phyloP scores from a whole-genome alignment of 1,140 invertebrate species.

The Brachionus rotundiformis region DNA sequence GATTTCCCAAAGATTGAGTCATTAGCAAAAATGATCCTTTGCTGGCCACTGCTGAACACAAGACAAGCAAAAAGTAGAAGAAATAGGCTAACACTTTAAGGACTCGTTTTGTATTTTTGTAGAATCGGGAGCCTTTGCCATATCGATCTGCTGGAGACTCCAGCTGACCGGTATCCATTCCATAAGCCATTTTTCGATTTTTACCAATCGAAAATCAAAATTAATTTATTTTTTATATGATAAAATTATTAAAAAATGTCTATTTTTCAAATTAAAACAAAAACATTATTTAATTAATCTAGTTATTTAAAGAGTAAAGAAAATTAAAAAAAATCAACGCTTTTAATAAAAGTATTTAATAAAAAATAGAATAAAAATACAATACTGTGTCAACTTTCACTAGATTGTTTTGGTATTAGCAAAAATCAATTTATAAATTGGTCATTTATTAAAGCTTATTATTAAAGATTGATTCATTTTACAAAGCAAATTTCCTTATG shows the following conservation, averaged over 20 bases:
- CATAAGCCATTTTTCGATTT: conserved; percentile 48
- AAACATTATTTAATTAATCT: conserved; percentile 3
- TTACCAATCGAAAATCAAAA: not conserved
- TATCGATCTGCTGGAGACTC: conserved; percentile 54
- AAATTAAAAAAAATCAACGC: not conserved
- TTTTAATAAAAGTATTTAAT: not conserved
- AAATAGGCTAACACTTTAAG: conserved; percentile 57
- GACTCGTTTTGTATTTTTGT: conserved; percentile 53
- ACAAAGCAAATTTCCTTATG: not conserved
- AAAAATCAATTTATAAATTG: not conserved
- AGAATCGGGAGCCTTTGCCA: conserved; percentile 51
- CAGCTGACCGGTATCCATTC: conserved; percentile 53
- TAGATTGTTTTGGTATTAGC: not conserved
- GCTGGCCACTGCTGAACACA: conserved; percentile 56
- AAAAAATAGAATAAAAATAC: not conserved
- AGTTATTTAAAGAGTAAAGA: not conserved
- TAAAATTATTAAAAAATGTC: not conserved
- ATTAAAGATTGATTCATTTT: not conserved
- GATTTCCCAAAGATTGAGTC: conserved; percentile 57
- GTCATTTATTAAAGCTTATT: not conserved
- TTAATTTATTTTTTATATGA: not conserved
- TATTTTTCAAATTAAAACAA: conserved; percentile 6
- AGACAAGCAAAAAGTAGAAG: conserved; percentile 56
- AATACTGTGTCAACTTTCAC: conserved; percentile 10
- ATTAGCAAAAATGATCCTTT: conserved; percentile 59